Evolutionary conservation across 2,113 vertebrate genomes (phyloP).

Genomic region (Zosterops japonicus): DNA sequence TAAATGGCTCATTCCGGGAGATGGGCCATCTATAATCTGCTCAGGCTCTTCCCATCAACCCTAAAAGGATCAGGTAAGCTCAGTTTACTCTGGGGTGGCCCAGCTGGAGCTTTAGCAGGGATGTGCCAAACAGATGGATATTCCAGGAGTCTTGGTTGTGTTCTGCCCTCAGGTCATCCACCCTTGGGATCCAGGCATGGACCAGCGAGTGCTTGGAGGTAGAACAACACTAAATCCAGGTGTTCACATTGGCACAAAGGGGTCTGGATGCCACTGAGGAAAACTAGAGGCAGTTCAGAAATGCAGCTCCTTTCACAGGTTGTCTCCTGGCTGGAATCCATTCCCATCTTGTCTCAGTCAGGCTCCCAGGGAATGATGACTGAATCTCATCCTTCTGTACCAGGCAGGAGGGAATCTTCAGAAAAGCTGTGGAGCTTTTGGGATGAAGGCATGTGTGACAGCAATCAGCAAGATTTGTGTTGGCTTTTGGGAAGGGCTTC

Average conservation of each 20-base stretch:
- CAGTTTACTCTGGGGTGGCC: neutral
- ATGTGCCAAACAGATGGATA: neutral
- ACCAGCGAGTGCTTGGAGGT: rapidly evolving
- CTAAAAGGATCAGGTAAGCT: neutral
- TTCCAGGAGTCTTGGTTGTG: neutral
- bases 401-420: neutral
- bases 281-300: neutral
- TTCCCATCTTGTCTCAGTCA: neutral
- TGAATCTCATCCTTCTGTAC: neutral
- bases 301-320: neutral
- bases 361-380: neutral
- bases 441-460: neutral
- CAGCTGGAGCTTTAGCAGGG: neutral
- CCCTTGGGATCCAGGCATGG: neutral
- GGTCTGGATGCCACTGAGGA: rapidly evolving
- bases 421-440: neutral
- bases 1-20: neutral
- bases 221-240: neutral
- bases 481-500: neutral
- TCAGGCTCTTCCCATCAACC: neutral
- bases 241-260: rapidly evolving
- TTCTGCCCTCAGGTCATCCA: neutral
- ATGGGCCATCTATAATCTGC: neutral
- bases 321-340: neutral
- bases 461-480: neutral